Percentiles rank a stretch among this genome's conserved stretches.
These are phyloP conservation scores for Eupelmus urozonus DNA, from an alignment of 2,888 invertebrate genomes.

Conservation along the genomic window DNA sequence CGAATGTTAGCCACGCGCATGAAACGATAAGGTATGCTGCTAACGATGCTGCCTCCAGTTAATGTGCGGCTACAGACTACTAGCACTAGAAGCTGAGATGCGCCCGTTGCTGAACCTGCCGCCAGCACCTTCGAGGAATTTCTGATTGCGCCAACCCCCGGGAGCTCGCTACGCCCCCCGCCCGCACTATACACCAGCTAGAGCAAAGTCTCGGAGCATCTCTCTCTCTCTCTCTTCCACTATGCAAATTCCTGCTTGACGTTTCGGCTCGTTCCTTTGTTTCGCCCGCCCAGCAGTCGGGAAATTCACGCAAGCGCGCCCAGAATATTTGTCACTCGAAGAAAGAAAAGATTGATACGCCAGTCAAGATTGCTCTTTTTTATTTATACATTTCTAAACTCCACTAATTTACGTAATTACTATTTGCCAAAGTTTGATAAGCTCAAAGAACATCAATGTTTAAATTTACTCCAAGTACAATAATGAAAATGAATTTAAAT, in stretches of 20 bases:
- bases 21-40: constrained; percentile 74
- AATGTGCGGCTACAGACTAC: constrained; percentile 61
- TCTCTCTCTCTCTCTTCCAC: constrained; percentile 43
- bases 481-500: too few species aligned
- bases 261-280: constrained; percentile 57
- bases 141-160: constrained; percentile 67
- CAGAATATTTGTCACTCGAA: constrained; percentile 39
- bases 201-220: constrained; percentile 8
- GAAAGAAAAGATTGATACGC: too few species aligned
- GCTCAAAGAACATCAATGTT: too few species aligned
- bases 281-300: constrained; percentile 57
- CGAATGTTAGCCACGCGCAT: constrained; percentile 39
- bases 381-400: too few species aligned
- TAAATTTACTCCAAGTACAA: too few species aligned
- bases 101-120: too few species aligned
- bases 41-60: constrained; percentile 71
- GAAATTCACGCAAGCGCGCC: constrained; percentile 56
- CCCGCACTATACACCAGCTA: background rate
- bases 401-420: too few species aligned
- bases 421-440: too few species aligned
- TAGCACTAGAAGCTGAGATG: too few species aligned
- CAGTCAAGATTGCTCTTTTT: too few species aligned
- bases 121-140: constrained; percentile 70
- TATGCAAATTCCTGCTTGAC: constrained; percentile 54
- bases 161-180: background rate